A percentile compares a stretch with the other conserved stretches of the same genome.
These are phyloP conservation scores for Talpa occidentalis DNA, from an alignment of 2,113 vertebrate species.

Conservation along the genomic window DNA sequence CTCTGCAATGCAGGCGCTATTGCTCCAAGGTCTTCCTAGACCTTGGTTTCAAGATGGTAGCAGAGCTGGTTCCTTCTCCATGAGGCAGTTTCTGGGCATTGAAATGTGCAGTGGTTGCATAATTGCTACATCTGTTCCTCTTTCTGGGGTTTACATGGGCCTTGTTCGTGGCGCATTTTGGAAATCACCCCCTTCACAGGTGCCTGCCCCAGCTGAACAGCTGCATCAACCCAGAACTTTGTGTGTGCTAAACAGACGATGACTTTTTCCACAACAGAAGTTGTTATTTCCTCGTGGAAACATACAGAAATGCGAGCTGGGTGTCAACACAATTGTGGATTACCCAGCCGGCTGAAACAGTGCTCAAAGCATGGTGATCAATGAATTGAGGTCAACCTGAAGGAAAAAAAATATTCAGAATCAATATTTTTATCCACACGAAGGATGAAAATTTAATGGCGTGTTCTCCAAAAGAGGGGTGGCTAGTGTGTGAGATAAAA, in stretches of 20 bases:
- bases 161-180: slow-evolving; percentile 18
- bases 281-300: slow-evolving; percentile 47
- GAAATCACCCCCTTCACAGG: slow-evolving; percentile 58
- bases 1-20: background rate
- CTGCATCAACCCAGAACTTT: slow-evolving; percentile 56
- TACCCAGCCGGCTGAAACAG: slow-evolving; percentile 41
- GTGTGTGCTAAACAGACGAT: slow-evolving; percentile 65
- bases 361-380: background rate
- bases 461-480: background rate
- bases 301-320: slow-evolving; percentile 11
- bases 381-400: slow-evolving; percentile 45
- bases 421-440: slow-evolving; percentile 6
- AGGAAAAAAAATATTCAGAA: slow-evolving; percentile 6
- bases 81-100: background rate
- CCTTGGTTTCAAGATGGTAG: background rate
- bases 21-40: background rate
- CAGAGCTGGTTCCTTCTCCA: background rate
- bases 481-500: background rate
- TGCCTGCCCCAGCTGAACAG: slow-evolving; percentile 68
- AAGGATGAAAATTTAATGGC: slow-evolving; percentile 12
- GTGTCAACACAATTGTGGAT: slow-evolving; percentile 46
- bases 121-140: slow-evolving; percentile 43
- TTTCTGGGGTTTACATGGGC: slow-evolving; percentile 17
- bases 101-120: background rate
- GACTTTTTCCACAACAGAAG: slow-evolving; percentile 70